Evolutionary conservation across 1,140 invertebrate genomes (phyloP), one percentile per base, ranked within the genome.

Genomic region (Rhagoletis pomonella): DNA sequence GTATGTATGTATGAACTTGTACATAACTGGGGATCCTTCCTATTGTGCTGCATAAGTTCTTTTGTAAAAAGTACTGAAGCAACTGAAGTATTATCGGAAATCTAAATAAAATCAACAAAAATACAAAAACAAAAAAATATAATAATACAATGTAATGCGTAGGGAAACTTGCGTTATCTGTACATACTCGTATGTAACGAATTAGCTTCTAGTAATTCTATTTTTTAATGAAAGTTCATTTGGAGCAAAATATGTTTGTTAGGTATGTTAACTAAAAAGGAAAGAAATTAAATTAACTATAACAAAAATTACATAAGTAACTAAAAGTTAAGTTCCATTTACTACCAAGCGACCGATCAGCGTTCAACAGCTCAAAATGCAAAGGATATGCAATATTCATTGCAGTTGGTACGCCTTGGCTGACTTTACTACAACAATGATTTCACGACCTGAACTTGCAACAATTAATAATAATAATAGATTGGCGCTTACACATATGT

Each of bases 271-370:
- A 55, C 42, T 14, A 65, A 50, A 65, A 86, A 29, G 60, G 3
- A 85, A 86, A 86, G 4, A 62, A 73, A 67, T 73, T 59, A 69
- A 73, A 47, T 42, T 77, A 87, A 55, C 39, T 73, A 87, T n/a
- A 64, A 77, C n/a, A n/a, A 73, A 87, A 87, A 69, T n/a, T 87
- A 81, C 44, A 59, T 87, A 81, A 69, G 81, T 59, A 88, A 88
- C 58, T 73, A 59, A 69, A 62, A 89, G 47, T 87, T 17, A 85
- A 42, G 67, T 73, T 73, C 42, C 39, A 73, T 17, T 47, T 73
- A 44, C 12, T 73, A 42, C 10, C 67, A 73, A 73, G 67, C 42
- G 42, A 73, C 10, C 14, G 39, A 44, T 10, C 39, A 85, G 58
- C 81, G 39, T 42, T 47, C 67, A 73, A 14, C 67, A n/a, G 42